Evolutionary conservation across 2,888 invertebrate species (phyloP), one percentile per base, ranked within the genome.

Genomic region (Hyppa rectilinea): DNA sequence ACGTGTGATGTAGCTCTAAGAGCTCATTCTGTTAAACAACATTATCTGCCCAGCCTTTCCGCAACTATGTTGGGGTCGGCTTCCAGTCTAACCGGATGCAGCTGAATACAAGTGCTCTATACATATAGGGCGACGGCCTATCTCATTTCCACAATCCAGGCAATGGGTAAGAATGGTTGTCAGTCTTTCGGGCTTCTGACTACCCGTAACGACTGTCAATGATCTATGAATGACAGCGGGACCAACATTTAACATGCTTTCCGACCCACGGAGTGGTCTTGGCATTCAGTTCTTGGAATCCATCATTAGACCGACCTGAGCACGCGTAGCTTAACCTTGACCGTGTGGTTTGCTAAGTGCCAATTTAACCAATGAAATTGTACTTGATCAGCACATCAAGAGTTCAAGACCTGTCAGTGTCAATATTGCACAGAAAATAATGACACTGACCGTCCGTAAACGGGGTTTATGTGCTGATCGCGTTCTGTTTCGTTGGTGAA

Each of bases 1-100:
- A 49, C 31, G 12, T 40, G 45, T n/a, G 20, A 49, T 52, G 47
- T 53, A 43, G 20, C 50, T 64, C 63, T 65, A 58, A 49, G 40
- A 64, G 50, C 62, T 59, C 40, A 43, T 62, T 62, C n/a, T 58
- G 38, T 49, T 31, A 55, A 73, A 17, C 14, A 36, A 20, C 4
- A 10, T 45, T 4, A 38, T 1, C 4, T 9, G 9, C 7, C 7
- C 7, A 12, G 14, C 12, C 26, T 14, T 38, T 26, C 5, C 38
- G 14, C 14, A 67, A 67, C 38, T 26, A 40, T 17, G 31, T 36
- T 52, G 2, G 34, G 26, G 1, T n/a, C 17, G 0, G 17, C 9
- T 31, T 31, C 47, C 31, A 34, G 67, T 50, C 12, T 65, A 47
- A 36, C 43, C 14, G 1, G 45, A 36, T 29, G n/a, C 17, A 64